Evolutionary conservation across 2,888 invertebrate species (phyloP).

Genomic region (Platycheirus albimanus): DNA sequence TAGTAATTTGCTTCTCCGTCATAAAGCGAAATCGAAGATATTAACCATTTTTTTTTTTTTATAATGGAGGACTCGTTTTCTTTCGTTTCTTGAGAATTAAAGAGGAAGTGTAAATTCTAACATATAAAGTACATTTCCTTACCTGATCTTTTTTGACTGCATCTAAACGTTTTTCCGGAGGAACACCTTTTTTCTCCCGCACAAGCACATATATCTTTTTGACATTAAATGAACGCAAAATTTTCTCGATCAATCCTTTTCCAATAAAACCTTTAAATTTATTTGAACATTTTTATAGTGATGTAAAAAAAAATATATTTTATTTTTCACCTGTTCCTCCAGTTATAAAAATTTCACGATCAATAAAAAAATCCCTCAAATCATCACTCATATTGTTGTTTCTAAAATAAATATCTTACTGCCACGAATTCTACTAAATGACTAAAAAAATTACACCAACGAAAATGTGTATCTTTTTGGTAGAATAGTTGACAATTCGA

Average conservation of each 20-base stretch:
- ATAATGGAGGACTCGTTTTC: too few species aligned
- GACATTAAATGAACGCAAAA: conserved; percentile 90
- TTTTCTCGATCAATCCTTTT: conserved; percentile 92
- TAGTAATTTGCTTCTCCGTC: too few species aligned
- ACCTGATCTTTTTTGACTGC: conserved; percentile 80
- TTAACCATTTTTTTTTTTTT: too few species aligned
- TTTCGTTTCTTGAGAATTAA: too few species aligned
- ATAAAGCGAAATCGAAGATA: too few species aligned
- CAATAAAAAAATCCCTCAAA: conserved; percentile 86
- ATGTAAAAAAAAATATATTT: background rate
- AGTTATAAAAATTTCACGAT: conserved; percentile 89
- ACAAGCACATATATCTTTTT: conserved; percentile 89
- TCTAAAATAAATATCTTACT: background rate
- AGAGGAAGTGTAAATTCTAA: too few species aligned
- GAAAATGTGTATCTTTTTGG: background rate
- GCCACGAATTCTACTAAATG: conserved; percentile 24
- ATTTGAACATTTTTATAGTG: background rate
- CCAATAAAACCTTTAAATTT: conserved; percentile 88
- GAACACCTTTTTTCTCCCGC: conserved; percentile 87
- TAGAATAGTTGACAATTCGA: conserved; percentile 3
- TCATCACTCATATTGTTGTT: conserved; percentile 29
- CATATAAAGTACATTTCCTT: too few species aligned
- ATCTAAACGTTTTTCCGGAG: conserved; percentile 85
- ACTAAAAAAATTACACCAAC: conserved; percentile 18
- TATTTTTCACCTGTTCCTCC: conserved; percentile 87